Base-by-base conservation (phyloP, 2,888 invertebrate species). In the Doris montereyensis region DNA sequence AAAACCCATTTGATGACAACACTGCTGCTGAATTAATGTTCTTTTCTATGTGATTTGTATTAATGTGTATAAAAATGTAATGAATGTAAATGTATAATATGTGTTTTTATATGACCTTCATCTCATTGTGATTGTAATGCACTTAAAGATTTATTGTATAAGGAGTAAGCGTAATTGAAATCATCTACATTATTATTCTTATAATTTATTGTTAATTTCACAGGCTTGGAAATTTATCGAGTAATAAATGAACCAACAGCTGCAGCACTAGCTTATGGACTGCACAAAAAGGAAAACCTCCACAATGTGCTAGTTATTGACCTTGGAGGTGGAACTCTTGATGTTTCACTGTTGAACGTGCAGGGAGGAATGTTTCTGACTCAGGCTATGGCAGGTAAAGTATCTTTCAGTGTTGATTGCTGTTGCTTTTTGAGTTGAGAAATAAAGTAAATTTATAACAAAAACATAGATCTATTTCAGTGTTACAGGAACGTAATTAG, bases 181-280 rank as follows among this genome's bases (percentile, higher is more conserved):
- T 13, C 52, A 52, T 13, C 52, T 13, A 13, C 10, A 52, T 52
- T 17, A 13, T 52, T 17, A 13, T 52, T 52, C 57, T 52, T 52
- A 13, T 17, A 10, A 52, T 52, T 17, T 52, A 13, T 52, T 17
- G n/a, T n/a, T n/a, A n/a, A n/a, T n/a, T 24, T 81, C 85, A 3
- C 81, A 91, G 92, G 92, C 62, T 82, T 93, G 80, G 91, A 92
- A 78, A 91, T 92, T 1, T 85, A 91, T 65, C 84, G 93, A 35
- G 87, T 93, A 13, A 92, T 93, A 82, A 93, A 91, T 82, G 93
- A 93, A 83, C 93, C 93, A 4, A 93, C 93, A 26, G 93, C 93
- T 1, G 93, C 93, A 4, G 92, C 93, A 1, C 84, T 93, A 80
- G 92, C 93, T 0, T 93, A 93, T 86, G 93, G 93, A 2, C 88